These are phyloP conservation scores for Cotesia typhae DNA, from an alignment of 1,140 invertebrate species.

Conservation along the genomic window DNA sequence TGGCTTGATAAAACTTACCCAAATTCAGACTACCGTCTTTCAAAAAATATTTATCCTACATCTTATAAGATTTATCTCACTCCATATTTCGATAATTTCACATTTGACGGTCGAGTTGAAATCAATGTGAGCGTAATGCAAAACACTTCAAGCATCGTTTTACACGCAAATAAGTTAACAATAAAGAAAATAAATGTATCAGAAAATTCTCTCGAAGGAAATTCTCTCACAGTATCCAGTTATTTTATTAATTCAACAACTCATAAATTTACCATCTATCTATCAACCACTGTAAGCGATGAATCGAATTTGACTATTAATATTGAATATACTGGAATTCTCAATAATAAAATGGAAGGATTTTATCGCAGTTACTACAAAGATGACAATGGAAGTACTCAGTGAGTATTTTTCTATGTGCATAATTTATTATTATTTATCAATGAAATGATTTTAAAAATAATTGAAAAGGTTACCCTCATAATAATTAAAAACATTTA, in stretches of 20 bases:
- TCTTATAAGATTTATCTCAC: slow-evolving; percentile 49
- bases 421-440: background rate
- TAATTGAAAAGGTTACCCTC: too few relatives aligned
- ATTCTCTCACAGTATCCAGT: slow-evolving; percentile 19
- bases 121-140: slow-evolving; percentile 44
- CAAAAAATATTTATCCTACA: slow-evolving; percentile 44
- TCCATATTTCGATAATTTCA: slow-evolving; percentile 52
- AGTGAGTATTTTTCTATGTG: slow-evolving; percentile 41
- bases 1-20: slow-evolving; percentile 43
- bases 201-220: background rate
- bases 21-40: slow-evolving; percentile 46
- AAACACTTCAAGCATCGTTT: slow-evolving; percentile 42
- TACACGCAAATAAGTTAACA: slow-evolving; percentile 48
- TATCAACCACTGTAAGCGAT: slow-evolving; percentile 39
- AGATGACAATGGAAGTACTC: slow-evolving; percentile 50
- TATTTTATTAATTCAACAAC: background rate
- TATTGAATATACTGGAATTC: slow-evolving; percentile 63
- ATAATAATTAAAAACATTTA: too few relatives aligned
- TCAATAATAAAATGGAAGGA: slow-evolving; percentile 69
- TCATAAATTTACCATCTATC: slow-evolving; percentile 46
- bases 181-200: slow-evolving; percentile 35
- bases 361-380: slow-evolving; percentile 73
- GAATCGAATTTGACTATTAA: slow-evolving; percentile 49
- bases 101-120: slow-evolving; percentile 48
- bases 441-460: too few relatives aligned